phyloP scores from a whole-genome alignment of 35 echinoderm and acorn worm species.

The Acanthaster planci region DNA sequence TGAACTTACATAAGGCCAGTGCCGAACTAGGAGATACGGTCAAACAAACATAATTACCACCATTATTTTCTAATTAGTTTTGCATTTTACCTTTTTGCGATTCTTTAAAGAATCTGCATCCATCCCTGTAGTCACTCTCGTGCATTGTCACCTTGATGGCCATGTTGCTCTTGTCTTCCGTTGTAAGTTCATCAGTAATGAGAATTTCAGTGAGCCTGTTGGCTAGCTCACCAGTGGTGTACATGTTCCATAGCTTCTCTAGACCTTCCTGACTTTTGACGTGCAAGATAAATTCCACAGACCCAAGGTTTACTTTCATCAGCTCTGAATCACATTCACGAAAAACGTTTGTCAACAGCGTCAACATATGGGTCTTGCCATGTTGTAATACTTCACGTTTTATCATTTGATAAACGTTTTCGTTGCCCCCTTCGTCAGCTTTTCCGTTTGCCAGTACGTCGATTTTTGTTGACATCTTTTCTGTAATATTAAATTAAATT shows the following conservation, averaged over 20 bases:
- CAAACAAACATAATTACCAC: neutral
- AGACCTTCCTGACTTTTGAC: neutral
- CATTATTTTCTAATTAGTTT: neutral
- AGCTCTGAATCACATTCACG: too few species aligned
- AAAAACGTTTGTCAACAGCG: too few species aligned
- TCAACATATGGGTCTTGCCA: too few species aligned
- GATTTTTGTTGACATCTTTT: too few species aligned
- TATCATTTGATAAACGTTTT: too few species aligned
- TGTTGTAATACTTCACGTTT: too few species aligned
- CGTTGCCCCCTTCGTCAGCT: too few species aligned
- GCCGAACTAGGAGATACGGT: neutral
- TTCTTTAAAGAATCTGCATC: neutral
- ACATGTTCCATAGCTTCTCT: slow-evolving; percentile 3
- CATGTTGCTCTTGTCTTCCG: neutral
- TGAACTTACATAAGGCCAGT: neutral
- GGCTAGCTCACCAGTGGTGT: neutral
- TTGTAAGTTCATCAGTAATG: neutral
- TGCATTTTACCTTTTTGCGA: neutral
- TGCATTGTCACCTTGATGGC: slow-evolving; percentile 2
- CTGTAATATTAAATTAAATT: too few species aligned
- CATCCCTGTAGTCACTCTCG: neutral
- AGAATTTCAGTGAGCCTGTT: slow-evolving; percentile 10
- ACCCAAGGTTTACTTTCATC: too few species aligned
- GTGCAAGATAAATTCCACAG: too few species aligned
- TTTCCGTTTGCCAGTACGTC: too few species aligned